These are phyloP conservation scores for Lepidotrigona ventralis DNA, from an alignment of 1,140 invertebrate species.

Conservation along the genomic window DNA sequence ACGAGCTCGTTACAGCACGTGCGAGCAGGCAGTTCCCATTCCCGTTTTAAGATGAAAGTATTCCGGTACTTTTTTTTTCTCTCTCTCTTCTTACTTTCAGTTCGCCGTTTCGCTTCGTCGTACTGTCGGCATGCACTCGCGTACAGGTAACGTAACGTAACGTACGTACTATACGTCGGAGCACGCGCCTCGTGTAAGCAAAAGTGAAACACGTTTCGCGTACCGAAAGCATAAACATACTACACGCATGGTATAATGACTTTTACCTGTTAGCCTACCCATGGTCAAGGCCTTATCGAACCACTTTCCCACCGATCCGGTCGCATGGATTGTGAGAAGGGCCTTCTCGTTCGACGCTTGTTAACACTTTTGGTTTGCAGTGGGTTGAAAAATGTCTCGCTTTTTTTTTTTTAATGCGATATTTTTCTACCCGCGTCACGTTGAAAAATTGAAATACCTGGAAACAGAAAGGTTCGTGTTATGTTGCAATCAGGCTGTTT, in stretches of 20 bases:
- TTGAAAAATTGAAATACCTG: too few species aligned
- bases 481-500: too few species aligned
- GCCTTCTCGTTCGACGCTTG: too few species aligned
- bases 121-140: background rate
- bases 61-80: background rate
- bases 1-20: background rate
- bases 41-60: constrained; percentile 1
- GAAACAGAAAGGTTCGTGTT: too few species aligned
- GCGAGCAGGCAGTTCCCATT: background rate
- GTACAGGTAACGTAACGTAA: too few species aligned
- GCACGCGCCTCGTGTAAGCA: background rate
- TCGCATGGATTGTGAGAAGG: background rate
- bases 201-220: constrained; percentile 22
- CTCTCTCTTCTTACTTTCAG: background rate
- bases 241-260: constrained; percentile 12
- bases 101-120: background rate
- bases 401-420: too few species aligned
- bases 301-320: constrained; percentile 29
- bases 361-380: too few species aligned
- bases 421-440: too few species aligned
- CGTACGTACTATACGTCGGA: background rate
- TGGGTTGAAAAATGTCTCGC: too few species aligned
- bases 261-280: constrained; percentile 16
- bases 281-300: constrained; percentile 53
- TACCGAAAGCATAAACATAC: background rate